Evolutionary conservation across 2,797 vertebrate genomes (phyloP), one percentile per base, ranked within the genome.

Genomic region (Notamacropus eugenii): DNA sequence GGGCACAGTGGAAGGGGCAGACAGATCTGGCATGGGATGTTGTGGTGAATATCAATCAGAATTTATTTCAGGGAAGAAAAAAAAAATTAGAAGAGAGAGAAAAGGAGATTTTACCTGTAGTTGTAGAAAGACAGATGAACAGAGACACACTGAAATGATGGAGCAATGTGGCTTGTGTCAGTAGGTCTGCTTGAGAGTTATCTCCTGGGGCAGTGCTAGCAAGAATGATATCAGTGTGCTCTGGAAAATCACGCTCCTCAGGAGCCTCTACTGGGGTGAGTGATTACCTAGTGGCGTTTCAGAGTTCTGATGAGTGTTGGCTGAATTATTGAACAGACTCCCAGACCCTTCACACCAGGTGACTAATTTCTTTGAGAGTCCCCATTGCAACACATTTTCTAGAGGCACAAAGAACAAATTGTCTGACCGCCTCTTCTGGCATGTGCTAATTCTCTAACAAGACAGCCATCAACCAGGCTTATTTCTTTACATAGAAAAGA

Each of bases 351-450:
- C 54, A 54, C 6, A 22, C 34, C 87, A 56, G 22, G 93, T 93
- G 52, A 55, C 87, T 96, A 50, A 96, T 97, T 90, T 94, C 93
- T 95, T 82, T 50, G 54, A 28, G 29, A 92, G 34, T 28, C 55
- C 90, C 27, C 24, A 19, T 13, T 6, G 14, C 54, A 82, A 9
- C 27, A 92, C 82, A 54, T 2, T 24, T 34, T 40, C 31, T 34
- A 54, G 52, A 54, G 90, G 5, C 2, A 9, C 12, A 55, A 87
- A 31, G 29, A 29, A 16, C 62, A 97, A 95, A 97, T 90, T 92
- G 95, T 54, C 55, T 13, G 2, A 29, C 57, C 57, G 0, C 14
- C 2, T 94, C 55, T 91, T 1, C 12, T 22, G 87, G 52, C 93
- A 95, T 56, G 94, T 74, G 93, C 57, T 55, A 14, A 31, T 94